Evolutionary conservation across 1,140 invertebrate genomes (phyloP).

Genomic region (Delia radicum): DNA sequence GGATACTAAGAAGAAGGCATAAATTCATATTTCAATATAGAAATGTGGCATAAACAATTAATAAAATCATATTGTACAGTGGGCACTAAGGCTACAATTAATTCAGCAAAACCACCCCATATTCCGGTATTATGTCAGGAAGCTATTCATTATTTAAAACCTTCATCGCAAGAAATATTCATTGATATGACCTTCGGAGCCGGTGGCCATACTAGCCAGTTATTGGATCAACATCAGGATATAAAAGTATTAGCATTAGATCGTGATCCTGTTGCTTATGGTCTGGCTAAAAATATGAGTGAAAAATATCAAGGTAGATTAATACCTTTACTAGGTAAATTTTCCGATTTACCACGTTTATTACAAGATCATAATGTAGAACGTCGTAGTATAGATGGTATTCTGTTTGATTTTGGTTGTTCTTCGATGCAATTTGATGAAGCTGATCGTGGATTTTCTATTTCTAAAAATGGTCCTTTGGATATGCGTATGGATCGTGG

Average conservation of each 20-base stretch:
- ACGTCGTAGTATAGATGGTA: conserved; percentile 75
- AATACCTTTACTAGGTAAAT: conserved; percentile 77
- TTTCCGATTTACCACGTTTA: conserved; percentile 80
- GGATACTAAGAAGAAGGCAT: conserved; percentile 45
- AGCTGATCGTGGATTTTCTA: conserved; percentile 78
- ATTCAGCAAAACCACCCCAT: conserved; percentile 55
- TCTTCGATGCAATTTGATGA: conserved; percentile 94
- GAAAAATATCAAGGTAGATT: conserved; percentile 69
- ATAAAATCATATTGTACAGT: conserved; percentile 27
- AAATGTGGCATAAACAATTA: conserved; percentile 20
- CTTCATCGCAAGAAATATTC: conserved; percentile 62
- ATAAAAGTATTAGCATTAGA: conserved; percentile 81
- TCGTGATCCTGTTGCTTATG: conserved; percentile 78
- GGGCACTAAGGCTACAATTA: conserved; percentile 33
- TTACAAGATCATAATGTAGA: conserved; percentile 63
- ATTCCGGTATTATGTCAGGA: conserved; percentile 72
- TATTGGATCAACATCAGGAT: conserved; percentile 62
- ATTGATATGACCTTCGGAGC: conserved; percentile 94
- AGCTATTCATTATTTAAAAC: conserved; percentile 68
- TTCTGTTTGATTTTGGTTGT: conserved; percentile 92
- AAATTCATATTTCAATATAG: background rate
- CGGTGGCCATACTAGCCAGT: conserved; percentile 78
- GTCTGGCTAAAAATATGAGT: conserved; percentile 66
- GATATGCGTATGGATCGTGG: conserved; percentile 95
- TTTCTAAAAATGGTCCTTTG: conserved; percentile 80